A percentile compares a stretch with the other conserved stretches of the same genome.
Conservation (phyloP, 2,888 invertebrate species). For the Unio pictorum region DNA sequence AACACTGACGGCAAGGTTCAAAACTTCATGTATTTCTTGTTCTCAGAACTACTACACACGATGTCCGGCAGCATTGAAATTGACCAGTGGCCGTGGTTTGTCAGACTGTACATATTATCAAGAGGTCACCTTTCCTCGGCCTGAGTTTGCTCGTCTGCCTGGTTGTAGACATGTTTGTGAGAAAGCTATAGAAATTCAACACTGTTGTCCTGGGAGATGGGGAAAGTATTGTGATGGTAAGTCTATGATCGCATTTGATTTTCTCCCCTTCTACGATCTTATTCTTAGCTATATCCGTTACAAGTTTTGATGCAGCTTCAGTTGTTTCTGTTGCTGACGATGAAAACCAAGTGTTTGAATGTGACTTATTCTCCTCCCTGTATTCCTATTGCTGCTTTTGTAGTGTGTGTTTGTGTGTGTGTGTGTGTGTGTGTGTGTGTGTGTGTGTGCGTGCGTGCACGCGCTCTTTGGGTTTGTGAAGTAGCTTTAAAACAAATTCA, state of each 20-base stretch:
- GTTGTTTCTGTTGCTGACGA: not conserved
- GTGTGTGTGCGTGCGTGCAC: no score
- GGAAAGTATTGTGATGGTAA: conserved; percentile 54
- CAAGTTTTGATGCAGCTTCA: not conserved
- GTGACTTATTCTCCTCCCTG: not conserved
- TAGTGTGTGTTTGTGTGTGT: no score
- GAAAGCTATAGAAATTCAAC: conserved; percentile 6
- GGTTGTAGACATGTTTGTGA: conserved; percentile 48
- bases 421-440: no score
- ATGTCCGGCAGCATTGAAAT: conserved; percentile 3
- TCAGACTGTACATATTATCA: conserved; percentile 14
- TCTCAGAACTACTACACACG: conserved; percentile 2
- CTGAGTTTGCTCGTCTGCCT: not conserved
- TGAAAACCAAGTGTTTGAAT: not conserved
- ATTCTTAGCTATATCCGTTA: not conserved
- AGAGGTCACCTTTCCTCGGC: not conserved
- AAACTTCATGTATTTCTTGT: conserved; percentile 6
- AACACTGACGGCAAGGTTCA: not conserved
- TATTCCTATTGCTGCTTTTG: no score
- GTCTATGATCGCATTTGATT: not conserved
- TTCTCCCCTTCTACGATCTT: no score
- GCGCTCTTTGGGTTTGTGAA: no score
- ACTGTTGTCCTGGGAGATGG: conserved; percentile 57
- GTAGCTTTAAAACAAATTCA: no score
- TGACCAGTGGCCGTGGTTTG: conserved; percentile 11